Evolutionary conservation across 1,140 invertebrate genomes (phyloP), one percentile per base, ranked within the genome.

Genomic region (Chironomus tepperi): DNA sequence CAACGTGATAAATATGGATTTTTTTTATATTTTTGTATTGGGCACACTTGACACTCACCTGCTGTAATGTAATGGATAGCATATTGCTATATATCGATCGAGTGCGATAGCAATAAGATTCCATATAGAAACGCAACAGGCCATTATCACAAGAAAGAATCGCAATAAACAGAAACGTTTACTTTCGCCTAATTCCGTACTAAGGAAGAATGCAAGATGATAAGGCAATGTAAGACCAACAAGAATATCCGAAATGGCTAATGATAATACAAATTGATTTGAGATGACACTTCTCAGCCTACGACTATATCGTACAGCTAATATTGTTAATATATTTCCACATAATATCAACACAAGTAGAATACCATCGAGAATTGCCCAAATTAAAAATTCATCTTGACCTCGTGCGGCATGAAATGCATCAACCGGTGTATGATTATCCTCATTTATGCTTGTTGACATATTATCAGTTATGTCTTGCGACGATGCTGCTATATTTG

Each of bases 51-150:
- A 57, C 47, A 74, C 78, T 78, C 75, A 82, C 76, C 87, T 84
- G 80, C 85, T 86, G 81, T 93, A 92, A 79, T 90, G 87, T 75
- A 95, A 84, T 2, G 93, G 92, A 82, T 93, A 88, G 5, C 95
- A 87, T 75, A 95, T 92, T 0, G 93, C 92, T 76, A 92, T 84
- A 79, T 92, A 93, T 70, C 93, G 87, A 82, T 95, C 93, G 21
- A 93, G 84, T 10, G 93, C 91, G 74, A 96, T 94, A 16, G 90
- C 88, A 74, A 91, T 90, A 64, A 96, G 86, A 76, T 93, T 95
- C 80, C 89, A 88, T 78, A 95, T 90, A 77, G 91, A 92, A 19
- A 88, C 89, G 77, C 88, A 86, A 79, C 90, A 91, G 73, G 89
- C 89, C 76, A 91, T 85, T 74, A 88, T 87, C 74, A 90, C 88